Evolutionary conservation across 2,888 invertebrate genomes (phyloP).

Genomic region (Euplexia lucipara): DNA sequence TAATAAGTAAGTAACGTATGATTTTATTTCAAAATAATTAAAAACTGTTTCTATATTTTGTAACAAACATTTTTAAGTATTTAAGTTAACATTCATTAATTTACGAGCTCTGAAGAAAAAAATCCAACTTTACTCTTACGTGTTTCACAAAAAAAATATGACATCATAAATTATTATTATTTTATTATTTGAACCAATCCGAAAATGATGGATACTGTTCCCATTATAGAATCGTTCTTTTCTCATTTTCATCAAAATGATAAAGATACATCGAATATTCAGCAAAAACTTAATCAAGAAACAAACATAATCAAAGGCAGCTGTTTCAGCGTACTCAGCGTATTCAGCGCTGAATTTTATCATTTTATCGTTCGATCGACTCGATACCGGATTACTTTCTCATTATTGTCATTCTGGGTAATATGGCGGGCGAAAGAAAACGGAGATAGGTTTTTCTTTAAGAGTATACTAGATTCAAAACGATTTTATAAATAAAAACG

Average conservation of each 20-base stretch:
- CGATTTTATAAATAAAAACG: conserved; percentile 5
- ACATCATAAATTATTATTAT: neutral
- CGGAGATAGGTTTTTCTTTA: conserved; percentile 31
- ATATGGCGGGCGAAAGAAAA: conserved; percentile 21
- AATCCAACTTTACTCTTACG: neutral
- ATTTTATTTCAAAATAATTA: too few relatives aligned
- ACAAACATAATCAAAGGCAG: conserved; percentile 52
- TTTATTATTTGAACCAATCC: neutral
- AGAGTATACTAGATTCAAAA: conserved; percentile 28
- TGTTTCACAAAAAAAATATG: neutral
- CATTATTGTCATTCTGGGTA: conserved; percentile 49
- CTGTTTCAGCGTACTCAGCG: conserved; percentile 39
- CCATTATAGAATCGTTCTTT: conserved; percentile 18
- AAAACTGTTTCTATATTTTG: too few relatives aligned
- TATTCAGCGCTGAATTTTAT: conserved; percentile 49
- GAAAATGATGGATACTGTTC: conserved; percentile 6
- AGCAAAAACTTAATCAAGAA: conserved; percentile 46
- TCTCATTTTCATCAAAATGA: conserved; percentile 22
- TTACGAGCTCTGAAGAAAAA: too few relatives aligned
- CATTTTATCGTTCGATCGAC: conserved; percentile 46
- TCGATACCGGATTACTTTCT: conserved; percentile 46
- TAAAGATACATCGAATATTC: conserved; percentile 28
- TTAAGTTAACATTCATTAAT: too few relatives aligned
- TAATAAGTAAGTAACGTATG: too few relatives aligned
- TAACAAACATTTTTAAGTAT: too few relatives aligned